A percentile compares a stretch with the other conserved stretches of the same genome.
These are phyloP conservation scores for Ruditapes philippinarum DNA, from an alignment of 1,140 invertebrate species.

Conservation along the genomic window DNA sequence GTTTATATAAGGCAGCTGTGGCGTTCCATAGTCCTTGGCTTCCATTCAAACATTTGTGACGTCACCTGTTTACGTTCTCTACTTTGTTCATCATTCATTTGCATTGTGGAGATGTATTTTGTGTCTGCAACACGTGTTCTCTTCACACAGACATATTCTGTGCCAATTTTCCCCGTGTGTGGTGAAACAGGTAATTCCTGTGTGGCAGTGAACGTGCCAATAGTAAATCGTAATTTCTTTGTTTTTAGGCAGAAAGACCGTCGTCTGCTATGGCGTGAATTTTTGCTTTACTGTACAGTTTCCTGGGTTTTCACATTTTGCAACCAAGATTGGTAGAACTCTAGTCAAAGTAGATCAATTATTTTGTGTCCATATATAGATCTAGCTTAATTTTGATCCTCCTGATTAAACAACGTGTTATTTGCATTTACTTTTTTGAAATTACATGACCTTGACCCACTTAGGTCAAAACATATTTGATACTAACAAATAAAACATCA, in stretches of 20 bases:
- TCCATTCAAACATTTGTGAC: slow-evolving; percentile 41
- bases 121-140: not conserved
- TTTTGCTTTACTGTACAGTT: no score
- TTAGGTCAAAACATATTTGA: no score
- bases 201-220: slow-evolving; percentile 31
- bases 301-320: no score
- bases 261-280: not conserved
- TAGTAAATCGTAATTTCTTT: slow-evolving; percentile 1
- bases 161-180: slow-evolving; percentile 43
- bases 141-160: slow-evolving; percentile 13
- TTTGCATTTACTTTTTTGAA: no score
- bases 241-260: not conserved
- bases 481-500: no score
- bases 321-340: no score
- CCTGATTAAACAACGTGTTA: no score
- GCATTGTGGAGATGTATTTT: not conserved
- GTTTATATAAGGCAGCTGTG: no score
- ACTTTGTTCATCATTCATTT: slow-evolving; percentile 13
- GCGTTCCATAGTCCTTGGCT: not conserved
- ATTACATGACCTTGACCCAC: no score
- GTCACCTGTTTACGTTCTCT: slow-evolving; percentile 49
- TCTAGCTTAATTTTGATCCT: no score
- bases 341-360: no score
- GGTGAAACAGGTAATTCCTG: slow-evolving; percentile 12
- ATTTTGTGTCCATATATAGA: no score